A percentile compares a stretch with the other conserved stretches of the same genome.
These are phyloP conservation scores for Percopsis transmontana DNA, from an alignment of 2,113 vertebrate genomes.

Conservation along the genomic window DNA sequence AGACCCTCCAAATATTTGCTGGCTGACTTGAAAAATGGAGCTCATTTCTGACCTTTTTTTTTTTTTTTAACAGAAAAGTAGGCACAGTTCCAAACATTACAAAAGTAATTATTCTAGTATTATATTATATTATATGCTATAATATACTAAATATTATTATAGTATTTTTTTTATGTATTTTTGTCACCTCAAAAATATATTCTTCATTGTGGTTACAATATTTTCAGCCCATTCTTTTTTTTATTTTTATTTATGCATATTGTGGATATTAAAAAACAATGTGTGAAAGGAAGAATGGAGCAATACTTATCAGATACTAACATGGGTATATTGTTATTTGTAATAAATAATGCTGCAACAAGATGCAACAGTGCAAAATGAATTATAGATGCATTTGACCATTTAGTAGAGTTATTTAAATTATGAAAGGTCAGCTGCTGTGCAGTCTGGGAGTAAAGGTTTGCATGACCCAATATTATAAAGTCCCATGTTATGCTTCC, in stretches of 20 bases:
- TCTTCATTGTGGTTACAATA: not conserved
- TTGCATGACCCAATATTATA: constrained; percentile 40
- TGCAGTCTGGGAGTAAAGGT: constrained; percentile 2
- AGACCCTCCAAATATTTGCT: constrained; percentile 23
- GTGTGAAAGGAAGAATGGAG: too few species aligned
- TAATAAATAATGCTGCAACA: not conserved
- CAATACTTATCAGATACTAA: constrained; percentile 1
- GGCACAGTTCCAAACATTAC: constrained; percentile 3
- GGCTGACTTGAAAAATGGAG: not conserved
- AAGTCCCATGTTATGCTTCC: not conserved
- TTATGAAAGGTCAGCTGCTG: constrained; percentile 43
- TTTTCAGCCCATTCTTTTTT: not conserved
- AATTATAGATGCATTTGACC: too few species aligned
- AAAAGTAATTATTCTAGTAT: not conserved
- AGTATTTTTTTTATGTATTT: not conserved
- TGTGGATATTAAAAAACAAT: not conserved
- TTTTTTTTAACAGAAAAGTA: constrained; percentile 22
- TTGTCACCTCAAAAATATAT: not conserved
- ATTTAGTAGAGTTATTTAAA: not conserved
- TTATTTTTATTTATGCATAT: not conserved
- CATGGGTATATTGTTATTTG: not conserved
- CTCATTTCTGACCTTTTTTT: constrained; percentile 62
- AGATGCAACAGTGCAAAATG: too few species aligned
- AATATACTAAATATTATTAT: too few species aligned
- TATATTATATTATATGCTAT: not conserved